phyloP scores from a whole-genome alignment of 92 coral and sea anemone genomes.

The Epizoanthus fatuus region DNA sequence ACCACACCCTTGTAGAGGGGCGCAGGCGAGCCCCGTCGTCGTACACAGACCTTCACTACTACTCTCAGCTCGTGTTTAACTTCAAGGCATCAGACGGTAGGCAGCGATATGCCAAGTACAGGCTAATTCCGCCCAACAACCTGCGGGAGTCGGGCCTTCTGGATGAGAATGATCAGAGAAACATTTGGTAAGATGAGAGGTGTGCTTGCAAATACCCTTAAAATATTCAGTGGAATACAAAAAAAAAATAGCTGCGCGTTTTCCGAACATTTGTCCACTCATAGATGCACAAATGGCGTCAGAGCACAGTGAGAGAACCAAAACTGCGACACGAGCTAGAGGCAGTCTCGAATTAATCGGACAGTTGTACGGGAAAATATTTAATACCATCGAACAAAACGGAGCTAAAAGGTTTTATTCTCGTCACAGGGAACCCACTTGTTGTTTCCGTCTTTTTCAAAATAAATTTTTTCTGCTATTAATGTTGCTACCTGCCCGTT shows the following conservation, averaged over 20 bases:
- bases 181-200: constrained; percentile 49
- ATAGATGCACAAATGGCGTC: too few species aligned
- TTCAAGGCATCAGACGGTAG: constrained; percentile 59
- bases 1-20: constrained; percentile 45
- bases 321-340: neutral
- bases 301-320: neutral
- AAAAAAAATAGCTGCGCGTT: too few species aligned
- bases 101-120: constrained; percentile 52
- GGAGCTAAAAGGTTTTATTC: neutral
- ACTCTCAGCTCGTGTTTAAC: constrained; percentile 58
- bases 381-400: too few species aligned
- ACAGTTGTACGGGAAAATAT: neutral
- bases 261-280: too few species aligned
- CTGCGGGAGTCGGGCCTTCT: constrained; percentile 54
- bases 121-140: constrained; percentile 58
- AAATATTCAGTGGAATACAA: neutral
- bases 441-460: too few species aligned
- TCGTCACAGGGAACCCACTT: too few species aligned
- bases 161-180: constrained; percentile 57
- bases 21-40: constrained; percentile 40
- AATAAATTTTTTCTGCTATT: too few species aligned
- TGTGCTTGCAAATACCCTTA: neutral
- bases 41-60: constrained; percentile 63
- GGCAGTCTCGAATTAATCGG: neutral
- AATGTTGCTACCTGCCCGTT: too few species aligned